A percentile compares a stretch with the other conserved stretches of the same genome.
Evolutionary conservation across 2,888 invertebrate genomes (phyloP).

Genomic region (Latrodectus elegans): DNA sequence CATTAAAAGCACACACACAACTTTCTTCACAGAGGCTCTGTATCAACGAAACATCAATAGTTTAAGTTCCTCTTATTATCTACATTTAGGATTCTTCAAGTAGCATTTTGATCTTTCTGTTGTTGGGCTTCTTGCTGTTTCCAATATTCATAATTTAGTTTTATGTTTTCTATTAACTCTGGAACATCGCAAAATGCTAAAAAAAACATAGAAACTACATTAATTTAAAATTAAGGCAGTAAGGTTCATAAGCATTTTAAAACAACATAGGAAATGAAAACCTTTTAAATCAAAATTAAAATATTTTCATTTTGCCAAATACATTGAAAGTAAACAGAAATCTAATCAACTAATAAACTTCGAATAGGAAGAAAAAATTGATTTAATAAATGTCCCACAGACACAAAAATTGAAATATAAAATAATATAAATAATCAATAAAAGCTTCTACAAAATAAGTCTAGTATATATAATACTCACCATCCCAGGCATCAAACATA

Average conservation of each 20-base stretch:
- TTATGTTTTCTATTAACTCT: conserved; percentile 88
- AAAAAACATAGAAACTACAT: conserved; percentile 63
- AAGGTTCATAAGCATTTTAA: not conserved
- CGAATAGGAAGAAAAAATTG: too few relatives aligned
- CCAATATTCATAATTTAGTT: conserved; percentile 92
- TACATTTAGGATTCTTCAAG: conserved; percentile 19
- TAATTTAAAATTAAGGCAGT: not conserved
- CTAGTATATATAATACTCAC: conserved; percentile 76
- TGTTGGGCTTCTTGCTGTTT: conserved; percentile 79
- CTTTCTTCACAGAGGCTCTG: not conserved
- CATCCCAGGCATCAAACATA: conserved; percentile 98
- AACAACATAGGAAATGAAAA: not conserved
- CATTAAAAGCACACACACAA: conserved; percentile 27
- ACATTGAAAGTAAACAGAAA: not conserved
- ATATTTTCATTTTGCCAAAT: not conserved
- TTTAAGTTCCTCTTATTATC: not conserved
- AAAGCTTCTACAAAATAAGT: too few relatives aligned
- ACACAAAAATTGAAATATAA: too few relatives aligned
- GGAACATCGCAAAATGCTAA: conserved; percentile 94
- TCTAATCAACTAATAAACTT: not conserved
- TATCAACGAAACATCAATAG: not conserved
- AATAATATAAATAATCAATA: too few relatives aligned
- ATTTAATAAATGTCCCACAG: too few relatives aligned
- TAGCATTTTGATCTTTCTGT: conserved; percentile 26
- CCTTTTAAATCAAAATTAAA: not conserved